Evolutionary conservation across 2,113 vertebrate species (phyloP).

Genomic region (Phrynosoma blainvillii): DNA sequence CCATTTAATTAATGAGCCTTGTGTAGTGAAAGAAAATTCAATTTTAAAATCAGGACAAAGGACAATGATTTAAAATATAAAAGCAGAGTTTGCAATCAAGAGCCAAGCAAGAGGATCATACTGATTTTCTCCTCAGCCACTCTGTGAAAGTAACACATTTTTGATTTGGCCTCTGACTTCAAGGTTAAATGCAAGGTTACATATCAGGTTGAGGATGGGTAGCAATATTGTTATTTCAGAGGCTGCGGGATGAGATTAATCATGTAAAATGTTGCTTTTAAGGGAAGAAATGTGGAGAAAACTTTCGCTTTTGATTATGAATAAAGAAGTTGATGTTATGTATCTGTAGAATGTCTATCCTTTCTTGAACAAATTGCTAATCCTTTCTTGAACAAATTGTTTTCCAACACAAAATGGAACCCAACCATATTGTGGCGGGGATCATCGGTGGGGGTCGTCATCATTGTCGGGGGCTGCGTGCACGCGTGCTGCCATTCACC

Average conservation of each 20-base stretch:
- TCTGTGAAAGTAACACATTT: constrained; percentile 35
- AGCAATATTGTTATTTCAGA: constrained; percentile 36
- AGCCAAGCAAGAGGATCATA: constrained; percentile 30
- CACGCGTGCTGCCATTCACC: too few species aligned
- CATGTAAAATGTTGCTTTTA: constrained; percentile 40
- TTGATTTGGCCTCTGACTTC: neutral
- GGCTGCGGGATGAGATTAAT: constrained; percentile 14
- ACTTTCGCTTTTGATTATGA: constrained; percentile 15
- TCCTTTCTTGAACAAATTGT: too few species aligned
- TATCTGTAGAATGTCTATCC: neutral
- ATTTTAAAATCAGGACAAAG: constrained; percentile 48
- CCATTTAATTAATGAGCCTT: constrained; percentile 40
- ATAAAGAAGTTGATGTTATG: constrained; percentile 6
- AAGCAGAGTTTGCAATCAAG: constrained; percentile 26
- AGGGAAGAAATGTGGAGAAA: constrained; percentile 21
- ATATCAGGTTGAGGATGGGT: neutral
- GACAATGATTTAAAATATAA: constrained; percentile 35
- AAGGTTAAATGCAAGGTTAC: constrained; percentile 20
- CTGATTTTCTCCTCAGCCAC: neutral
- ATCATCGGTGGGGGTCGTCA: too few species aligned
- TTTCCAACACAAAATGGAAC: too few species aligned
- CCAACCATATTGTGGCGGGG: too few species aligned
- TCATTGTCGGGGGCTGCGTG: too few species aligned
- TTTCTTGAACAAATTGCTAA: neutral
- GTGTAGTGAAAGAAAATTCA: constrained; percentile 15